phyloP scores from a whole-genome alignment of 1,140 invertebrate genomes.

The Drosophila fuyamai region DNA sequence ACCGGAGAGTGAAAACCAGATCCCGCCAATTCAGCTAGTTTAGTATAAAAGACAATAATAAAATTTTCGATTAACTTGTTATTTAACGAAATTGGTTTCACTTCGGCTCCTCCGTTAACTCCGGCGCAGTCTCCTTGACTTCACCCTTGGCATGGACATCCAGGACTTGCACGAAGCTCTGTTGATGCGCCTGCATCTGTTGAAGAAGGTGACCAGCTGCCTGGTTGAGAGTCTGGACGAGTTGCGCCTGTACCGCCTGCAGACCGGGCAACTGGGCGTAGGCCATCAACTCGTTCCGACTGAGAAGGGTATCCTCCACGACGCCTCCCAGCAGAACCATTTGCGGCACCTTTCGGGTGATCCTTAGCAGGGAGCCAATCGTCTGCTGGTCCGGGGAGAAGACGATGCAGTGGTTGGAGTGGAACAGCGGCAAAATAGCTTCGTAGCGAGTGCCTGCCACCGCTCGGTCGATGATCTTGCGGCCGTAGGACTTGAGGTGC shows the following conservation, averaged over 20 bases:
- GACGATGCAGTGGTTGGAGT: conserved; percentile 87
- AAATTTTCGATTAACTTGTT: conserved; percentile 49
- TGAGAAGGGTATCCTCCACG: conserved; percentile 88
- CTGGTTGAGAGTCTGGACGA: conserved; percentile 88
- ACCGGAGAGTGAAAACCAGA: background rate
- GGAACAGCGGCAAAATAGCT: conserved; percentile 86
- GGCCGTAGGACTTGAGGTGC: conserved; percentile 88
- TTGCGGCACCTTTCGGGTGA: conserved; percentile 87
- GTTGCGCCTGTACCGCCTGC: conserved; percentile 86
- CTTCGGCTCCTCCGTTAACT: conserved; percentile 26
- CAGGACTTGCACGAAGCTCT: conserved; percentile 87
- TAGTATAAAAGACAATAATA: conserved; percentile 69
- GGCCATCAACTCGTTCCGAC: conserved; percentile 88
- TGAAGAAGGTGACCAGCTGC: conserved; percentile 87
- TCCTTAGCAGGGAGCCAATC: conserved; percentile 86
- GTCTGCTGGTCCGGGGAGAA: conserved; percentile 87
- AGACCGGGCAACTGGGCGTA: conserved; percentile 88
- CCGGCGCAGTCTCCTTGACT: conserved; percentile 44
- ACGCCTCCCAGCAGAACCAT: conserved; percentile 89
- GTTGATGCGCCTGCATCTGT: conserved; percentile 89
- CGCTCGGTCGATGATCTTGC: conserved; percentile 87
- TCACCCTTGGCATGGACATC: conserved; percentile 85
- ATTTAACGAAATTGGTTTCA: conserved; percentile 34
- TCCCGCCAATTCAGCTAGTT: conserved; percentile 36
- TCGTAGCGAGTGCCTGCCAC: conserved; percentile 88